These are phyloP conservation scores for Eucriotettix oculatus DNA, from an alignment of 2,888 invertebrate species.

Conservation along the genomic window DNA sequence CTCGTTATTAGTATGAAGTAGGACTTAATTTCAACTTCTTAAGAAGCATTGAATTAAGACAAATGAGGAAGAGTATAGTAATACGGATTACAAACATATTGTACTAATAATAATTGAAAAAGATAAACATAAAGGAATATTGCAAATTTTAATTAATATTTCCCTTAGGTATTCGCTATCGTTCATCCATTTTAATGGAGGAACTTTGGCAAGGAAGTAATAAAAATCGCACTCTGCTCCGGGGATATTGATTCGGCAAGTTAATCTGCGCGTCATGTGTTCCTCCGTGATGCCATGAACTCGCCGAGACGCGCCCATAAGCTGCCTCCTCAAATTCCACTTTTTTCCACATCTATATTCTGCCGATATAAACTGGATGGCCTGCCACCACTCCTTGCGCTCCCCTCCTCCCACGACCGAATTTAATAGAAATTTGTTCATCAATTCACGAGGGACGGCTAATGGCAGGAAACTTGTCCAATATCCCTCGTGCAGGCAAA, in stretches of 20 bases:
- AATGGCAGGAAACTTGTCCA: slow-evolving; percentile 13
- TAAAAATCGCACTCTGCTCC: not conserved
- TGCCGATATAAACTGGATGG: not conserved
- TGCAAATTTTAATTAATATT: no score
- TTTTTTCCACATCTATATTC: not conserved
- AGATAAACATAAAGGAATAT: no score
- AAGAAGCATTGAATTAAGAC: no score
- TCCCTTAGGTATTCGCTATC: no score
- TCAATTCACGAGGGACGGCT: slow-evolving; percentile 25
- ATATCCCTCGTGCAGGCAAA: slow-evolving; percentile 10
- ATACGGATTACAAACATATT: no score
- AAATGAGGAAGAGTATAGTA: no score
- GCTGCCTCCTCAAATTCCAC: not conserved
- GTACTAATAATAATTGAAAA: no score
- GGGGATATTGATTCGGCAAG: not conserved
- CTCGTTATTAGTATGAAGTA: no score
- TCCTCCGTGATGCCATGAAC: not conserved
- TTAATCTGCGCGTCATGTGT: not conserved
- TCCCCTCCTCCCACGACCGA: slow-evolving; percentile 14
- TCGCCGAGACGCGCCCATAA: not conserved
- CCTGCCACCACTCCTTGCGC: not conserved
- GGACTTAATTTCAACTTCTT: no score
- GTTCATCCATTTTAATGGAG: no score
- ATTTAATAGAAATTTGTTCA: slow-evolving; percentile 34
- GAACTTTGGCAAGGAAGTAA: no score